Percentiles rank a stretch among this genome's conserved stretches.
Conservation (phyloP, 1,140 invertebrate species). For the Uloborus diversus region DNA sequence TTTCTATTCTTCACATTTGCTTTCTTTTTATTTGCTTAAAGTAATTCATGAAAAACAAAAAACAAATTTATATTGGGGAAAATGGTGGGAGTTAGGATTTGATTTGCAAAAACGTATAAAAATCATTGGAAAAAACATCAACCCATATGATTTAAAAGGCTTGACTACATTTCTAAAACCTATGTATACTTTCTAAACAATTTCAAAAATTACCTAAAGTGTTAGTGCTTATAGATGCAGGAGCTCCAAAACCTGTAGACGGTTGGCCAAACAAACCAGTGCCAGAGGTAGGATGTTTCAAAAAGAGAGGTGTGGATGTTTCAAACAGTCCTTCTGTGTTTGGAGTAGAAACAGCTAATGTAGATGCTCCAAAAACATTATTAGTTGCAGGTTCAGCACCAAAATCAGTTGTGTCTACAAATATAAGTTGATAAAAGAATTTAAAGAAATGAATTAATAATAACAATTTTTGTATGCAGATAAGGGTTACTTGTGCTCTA, state of each 20-base stretch:
- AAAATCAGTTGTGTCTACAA: conserved; percentile 38
- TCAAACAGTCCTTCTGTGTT: conserved; percentile 68
- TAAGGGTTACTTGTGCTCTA: background rate
- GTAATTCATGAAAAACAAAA: too few species aligned
- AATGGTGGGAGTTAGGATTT: too few species aligned
- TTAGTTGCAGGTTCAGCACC: conserved; percentile 36
- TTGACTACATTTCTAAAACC: too few species aligned
- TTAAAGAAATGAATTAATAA: background rate
- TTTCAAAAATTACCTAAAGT: conserved; percentile 38
- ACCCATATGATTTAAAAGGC: too few species aligned
- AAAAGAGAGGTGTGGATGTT: conserved; percentile 70
- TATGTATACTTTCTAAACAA: too few species aligned
- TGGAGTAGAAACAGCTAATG: conserved; percentile 26
- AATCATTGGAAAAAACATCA: too few species aligned
- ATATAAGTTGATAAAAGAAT: background rate
- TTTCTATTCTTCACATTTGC: too few species aligned
- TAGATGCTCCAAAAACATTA: conserved; percentile 49
- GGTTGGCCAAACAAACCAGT: conserved; percentile 70
- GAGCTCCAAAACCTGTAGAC: conserved; percentile 31
- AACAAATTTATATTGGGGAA: too few species aligned
- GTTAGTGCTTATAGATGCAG: conserved; percentile 39
- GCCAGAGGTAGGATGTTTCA: too few species aligned
- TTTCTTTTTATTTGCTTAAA: too few species aligned
- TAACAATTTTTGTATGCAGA: too few species aligned
- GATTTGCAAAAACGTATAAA: too few species aligned